phyloP scores from a whole-genome alignment of 2,888 invertebrate genomes.

The Cactoblastis cactorum region DNA sequence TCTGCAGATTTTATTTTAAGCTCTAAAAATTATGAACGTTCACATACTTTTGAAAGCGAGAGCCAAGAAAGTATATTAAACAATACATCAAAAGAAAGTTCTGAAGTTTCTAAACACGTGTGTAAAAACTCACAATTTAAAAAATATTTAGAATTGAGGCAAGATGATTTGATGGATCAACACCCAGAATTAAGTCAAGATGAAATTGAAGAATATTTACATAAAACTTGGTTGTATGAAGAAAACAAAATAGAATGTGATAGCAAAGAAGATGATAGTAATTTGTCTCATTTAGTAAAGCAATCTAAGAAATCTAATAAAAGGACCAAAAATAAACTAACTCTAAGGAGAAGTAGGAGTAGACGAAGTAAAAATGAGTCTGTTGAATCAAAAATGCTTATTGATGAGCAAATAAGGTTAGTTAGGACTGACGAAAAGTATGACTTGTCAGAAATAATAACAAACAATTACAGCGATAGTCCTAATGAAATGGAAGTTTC shows the following conservation, averaged over 20 bases:
- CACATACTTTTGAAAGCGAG: background rate
- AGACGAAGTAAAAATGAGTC: background rate
- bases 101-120: background rate
- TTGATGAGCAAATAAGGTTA: background rate
- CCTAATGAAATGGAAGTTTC: background rate
- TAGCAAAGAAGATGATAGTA: background rate
- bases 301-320: background rate
- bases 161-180: conserved; percentile 43
- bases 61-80: background rate
- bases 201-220: conserved; percentile 41
- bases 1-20: background rate
- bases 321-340: background rate
- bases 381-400: background rate
- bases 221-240: conserved; percentile 41
- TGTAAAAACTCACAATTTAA: conserved; percentile 34
- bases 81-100: background rate
- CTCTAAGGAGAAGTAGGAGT: background rate
- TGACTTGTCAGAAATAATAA: background rate
- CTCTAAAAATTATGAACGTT: background rate
- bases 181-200: conserved; percentile 47
- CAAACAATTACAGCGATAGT: background rate
- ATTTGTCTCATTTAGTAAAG: background rate
- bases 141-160: conserved; percentile 44
- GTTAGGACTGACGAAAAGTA: background rate
- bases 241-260: conserved; percentile 13